Conservation (phyloP, 1,140 invertebrate species). For the Heliconius eleuchia region DNA sequence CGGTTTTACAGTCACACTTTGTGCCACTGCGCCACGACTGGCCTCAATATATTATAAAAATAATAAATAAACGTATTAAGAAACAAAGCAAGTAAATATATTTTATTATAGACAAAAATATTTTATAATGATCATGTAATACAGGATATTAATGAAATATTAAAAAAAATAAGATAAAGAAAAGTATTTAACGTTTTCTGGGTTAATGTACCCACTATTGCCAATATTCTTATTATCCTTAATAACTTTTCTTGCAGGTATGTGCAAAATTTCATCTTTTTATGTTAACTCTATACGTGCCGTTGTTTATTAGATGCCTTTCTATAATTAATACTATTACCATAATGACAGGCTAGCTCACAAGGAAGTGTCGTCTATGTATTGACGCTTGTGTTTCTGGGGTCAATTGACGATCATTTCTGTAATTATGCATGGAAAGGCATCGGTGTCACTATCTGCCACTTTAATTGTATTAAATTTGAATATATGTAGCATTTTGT, state of each 20-base stretch:
- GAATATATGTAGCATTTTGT: no score
- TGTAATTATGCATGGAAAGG: background rate
- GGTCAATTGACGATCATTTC: background rate
- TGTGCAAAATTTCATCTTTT: background rate
- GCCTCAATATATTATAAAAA: no score
- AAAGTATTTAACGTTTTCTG: constrained; percentile 1
- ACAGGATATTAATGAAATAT: background rate
- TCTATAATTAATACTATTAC: background rate
- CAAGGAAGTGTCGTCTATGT: background rate
- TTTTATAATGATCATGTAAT: background rate
- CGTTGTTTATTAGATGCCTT: background rate
- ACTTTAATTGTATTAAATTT: no score
- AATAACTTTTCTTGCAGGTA: background rate
- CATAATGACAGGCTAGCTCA: background rate
- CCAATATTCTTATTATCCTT: background rate
- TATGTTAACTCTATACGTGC: background rate
- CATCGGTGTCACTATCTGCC: background rate
- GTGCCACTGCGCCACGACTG: no score
- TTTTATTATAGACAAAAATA: background rate
- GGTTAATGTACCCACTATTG: background rate
- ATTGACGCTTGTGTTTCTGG: background rate
- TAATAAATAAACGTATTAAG: background rate
- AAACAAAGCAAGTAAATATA: background rate
- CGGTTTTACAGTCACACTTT: no score
- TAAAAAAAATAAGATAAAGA: background rate